Base-by-base conservation (phyloP, 2,888 invertebrate genomes). In the Congeria kusceri region DNA sequence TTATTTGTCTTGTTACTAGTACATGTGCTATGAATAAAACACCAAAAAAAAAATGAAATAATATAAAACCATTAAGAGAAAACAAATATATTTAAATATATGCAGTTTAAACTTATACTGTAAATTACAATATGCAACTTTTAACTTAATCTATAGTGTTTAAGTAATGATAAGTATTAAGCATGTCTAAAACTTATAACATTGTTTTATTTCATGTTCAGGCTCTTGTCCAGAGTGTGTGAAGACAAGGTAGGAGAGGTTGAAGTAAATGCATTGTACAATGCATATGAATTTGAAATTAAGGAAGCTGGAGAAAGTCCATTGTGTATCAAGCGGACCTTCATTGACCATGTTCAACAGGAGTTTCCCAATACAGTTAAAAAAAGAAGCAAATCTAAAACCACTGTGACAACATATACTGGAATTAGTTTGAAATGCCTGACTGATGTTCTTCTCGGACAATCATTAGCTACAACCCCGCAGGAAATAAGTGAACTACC, bases 241-340 rank as follows among this genome's bases (percentile, higher is more conserved):
- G 25, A 39, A 62, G 53, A 53, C 13, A 11, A 11, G 5, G 25
- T 23, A 15, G 44, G 23, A 13, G 39, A 25, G 18, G 63, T 63
- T 25, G 63, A 71, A 32, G 18, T 53, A 3, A 71, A 71, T 71
- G 15, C 5, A 23, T 28, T 71, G 23, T 56, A 56, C n/a, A 39
- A 63, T 56, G 70, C 63, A n/a, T 71, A 27, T 44, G 23, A 62
- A n/a, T 71, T 71, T 63, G 63, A 71, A 20, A 13, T 27, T 0
- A 32, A 61, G 44, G 63, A 71, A 56, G 7, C 44, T 56, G 27
- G 56, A n/a, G 7, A 18, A 18, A 3, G n/a, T 5, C 7, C 7
- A 2, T 44, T 11, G 28, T 11, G 18, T 28, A 27, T 18, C 15
- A 59, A 59, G 46, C 18, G 68, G 18, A 9, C 46, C 3, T 59